Evolutionary conservation across 1,140 invertebrate genomes (phyloP).

Genomic region (Plutomurus gul): DNA sequence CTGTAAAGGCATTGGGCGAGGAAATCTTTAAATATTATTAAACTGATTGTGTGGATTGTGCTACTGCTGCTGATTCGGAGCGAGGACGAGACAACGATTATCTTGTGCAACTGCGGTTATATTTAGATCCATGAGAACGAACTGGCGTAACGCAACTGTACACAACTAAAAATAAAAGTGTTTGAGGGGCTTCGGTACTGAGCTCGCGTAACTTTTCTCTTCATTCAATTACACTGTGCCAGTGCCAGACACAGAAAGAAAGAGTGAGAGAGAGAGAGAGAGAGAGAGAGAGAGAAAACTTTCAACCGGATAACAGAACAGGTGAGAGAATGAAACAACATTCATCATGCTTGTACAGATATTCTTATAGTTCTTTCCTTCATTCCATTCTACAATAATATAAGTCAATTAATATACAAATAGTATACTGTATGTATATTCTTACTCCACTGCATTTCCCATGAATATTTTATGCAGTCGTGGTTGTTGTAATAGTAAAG

Average conservation of each 20-base stretch:
- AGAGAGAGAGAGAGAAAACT: too few species aligned
- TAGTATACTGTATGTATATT: too few species aligned
- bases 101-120: background rate
- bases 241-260: slow-evolving; percentile 14
- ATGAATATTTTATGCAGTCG: too few species aligned
- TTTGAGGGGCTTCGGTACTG: slow-evolving; percentile 3
- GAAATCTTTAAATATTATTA: too few species aligned
- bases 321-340: background rate
- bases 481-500: too few species aligned
- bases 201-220: slow-evolving; percentile 12
- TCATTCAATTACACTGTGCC: background rate
- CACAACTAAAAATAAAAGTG: slow-evolving; percentile 22
- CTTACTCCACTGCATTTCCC: too few species aligned
- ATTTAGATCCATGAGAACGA: background rate
- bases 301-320: slow-evolving; percentile 15
- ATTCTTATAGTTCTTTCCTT: background rate
- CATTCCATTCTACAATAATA: background rate
- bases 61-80: background rate
- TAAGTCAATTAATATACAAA: too few species aligned
- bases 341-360: background rate
- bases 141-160: slow-evolving; percentile 14
- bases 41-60: too few species aligned
- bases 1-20: too few species aligned
- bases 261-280: too few species aligned
- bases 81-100: background rate